Evolutionary conservation across 1,140 invertebrate species (phyloP).

Genomic region (Calephelis virginiensis): DNA sequence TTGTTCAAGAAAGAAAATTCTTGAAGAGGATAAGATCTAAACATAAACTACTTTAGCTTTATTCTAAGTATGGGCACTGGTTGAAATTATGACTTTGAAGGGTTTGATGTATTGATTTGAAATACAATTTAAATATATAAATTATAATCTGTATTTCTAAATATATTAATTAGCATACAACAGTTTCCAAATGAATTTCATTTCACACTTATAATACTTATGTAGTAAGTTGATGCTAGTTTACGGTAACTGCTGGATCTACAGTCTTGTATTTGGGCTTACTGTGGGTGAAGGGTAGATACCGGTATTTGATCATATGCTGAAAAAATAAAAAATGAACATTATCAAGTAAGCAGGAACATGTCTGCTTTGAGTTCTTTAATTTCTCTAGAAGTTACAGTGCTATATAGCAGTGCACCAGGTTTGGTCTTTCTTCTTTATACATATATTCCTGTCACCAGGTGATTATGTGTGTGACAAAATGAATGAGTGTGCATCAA

Average conservation of each 20-base stretch:
- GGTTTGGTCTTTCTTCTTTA: no score
- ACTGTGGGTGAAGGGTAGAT: constrained; percentile 98
- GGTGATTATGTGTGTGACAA: no score
- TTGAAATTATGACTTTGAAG: background rate
- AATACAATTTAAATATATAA: constrained; percentile 62
- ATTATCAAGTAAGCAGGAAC: background rate
- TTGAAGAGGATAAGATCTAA: no score
- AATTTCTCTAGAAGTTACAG: no score
- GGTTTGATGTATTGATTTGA: background rate
- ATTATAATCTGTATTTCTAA: constrained; percentile 70
- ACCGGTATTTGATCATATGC: constrained; percentile 99
- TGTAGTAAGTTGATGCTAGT: constrained; percentile 47
- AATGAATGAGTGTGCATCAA: no score
- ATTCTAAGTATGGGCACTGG: no score
- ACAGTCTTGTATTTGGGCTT: constrained; percentile 95
- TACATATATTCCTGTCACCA: no score
- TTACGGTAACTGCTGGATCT: constrained; percentile 67
- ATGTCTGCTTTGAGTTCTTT: background rate
- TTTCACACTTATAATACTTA: constrained; percentile 34
- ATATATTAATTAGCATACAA: constrained; percentile 63
- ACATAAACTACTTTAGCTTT: no score
- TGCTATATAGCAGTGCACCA: no score
- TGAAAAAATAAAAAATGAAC: constrained; percentile 79
- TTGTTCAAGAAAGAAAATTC: no score
- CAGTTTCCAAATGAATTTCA: constrained; percentile 64